Base-by-base conservation (phyloP, 2,797 vertebrate species). In the Acrossocheilus wenchowensis region DNA sequence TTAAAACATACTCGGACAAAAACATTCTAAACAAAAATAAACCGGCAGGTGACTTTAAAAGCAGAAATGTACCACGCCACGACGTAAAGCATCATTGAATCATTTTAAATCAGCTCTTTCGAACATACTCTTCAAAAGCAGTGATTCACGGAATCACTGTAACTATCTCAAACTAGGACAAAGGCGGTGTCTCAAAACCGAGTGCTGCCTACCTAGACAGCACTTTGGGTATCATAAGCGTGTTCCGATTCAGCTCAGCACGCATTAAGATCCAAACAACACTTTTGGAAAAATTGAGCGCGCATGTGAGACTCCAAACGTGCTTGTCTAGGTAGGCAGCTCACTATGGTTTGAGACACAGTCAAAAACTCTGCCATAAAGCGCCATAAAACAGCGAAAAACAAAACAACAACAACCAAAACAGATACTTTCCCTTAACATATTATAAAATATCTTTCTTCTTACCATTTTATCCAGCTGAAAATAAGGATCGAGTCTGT, bases 401-500 rank as follows among this genome's bases (percentile, higher is more conserved):
- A 15, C 3, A 48, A 0, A n/a, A n/a, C n/a, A n/a, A n/a, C n/a
- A n/a, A n/a, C n/a, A n/a, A n/a, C n/a, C n/a, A n/a, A 34, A 19
- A 78, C n/a, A 81, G 6, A 19, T 17, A 36, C 1, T 39, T 75
- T 48, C 0, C n/a, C 15, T 34, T 11, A 39, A 26, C 3, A 39
- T 54, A 12, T 12, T 7, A 66, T 36, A 85, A 54, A 21, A 19
- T 17, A 54, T 30, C 1, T 14, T 36, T 80, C 19, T 30, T 8
- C 75, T 86, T 81, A 86, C 85, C 85, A 86, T 86, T 82, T 69
- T 86, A 17, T 86, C 23, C 78, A 66, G 34, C 43, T 23, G 57
- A 1, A 1, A 15, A 34, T 23, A 41, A 78, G 36, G 64, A 52
- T 21, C 62, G 74, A 21, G 14, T 48, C 8, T 26, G 3, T 45